A percentile compares a stretch with the other conserved stretches of the same genome.
These are phyloP conservation scores for Callopanchax toddi DNA, from an alignment of 2,113 vertebrate species.

Conservation along the genomic window DNA sequence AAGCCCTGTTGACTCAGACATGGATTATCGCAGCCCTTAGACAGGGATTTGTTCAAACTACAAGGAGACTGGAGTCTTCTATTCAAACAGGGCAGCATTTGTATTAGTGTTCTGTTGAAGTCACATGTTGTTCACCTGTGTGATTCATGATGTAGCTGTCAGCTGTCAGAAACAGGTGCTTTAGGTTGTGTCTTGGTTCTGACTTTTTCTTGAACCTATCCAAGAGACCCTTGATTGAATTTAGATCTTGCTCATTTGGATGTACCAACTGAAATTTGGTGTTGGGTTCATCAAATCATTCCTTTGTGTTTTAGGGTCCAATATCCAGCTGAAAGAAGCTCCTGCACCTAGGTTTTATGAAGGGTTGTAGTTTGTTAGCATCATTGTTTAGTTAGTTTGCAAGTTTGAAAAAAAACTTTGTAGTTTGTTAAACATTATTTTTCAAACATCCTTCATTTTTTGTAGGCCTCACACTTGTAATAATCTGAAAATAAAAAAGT, in stretches of 20 bases:
- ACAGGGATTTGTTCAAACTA: conserved; percentile 21
- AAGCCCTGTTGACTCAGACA: conserved; percentile 32
- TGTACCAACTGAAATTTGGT: background rate
- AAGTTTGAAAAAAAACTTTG: too few species aligned
- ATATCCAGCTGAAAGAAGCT: background rate
- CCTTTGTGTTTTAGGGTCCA: background rate
- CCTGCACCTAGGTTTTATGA: too few species aligned
- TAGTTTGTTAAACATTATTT: too few species aligned
- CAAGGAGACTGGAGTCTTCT: conserved; percentile 4
- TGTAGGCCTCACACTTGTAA: too few species aligned
- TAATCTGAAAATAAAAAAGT: too few species aligned
- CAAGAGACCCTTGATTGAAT: background rate
- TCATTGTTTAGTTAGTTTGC: too few species aligned
- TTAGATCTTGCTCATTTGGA: background rate
- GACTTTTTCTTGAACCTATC: too few species aligned
- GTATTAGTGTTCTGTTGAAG: background rate
- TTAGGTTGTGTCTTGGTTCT: too few species aligned
- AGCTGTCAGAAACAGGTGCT: too few species aligned
- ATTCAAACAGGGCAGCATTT: background rate
- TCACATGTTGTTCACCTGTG: background rate
- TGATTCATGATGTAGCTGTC: background rate
- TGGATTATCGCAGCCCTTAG: conserved; percentile 28
- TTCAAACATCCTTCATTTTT: too few species aligned
- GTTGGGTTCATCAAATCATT: background rate
- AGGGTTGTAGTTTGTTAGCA: too few species aligned